Percentiles rank a stretch among this genome's conserved stretches.
Evolutionary conservation across 1,140 invertebrate genomes (phyloP).

Genomic region (Brachystomella parvula): DNA sequence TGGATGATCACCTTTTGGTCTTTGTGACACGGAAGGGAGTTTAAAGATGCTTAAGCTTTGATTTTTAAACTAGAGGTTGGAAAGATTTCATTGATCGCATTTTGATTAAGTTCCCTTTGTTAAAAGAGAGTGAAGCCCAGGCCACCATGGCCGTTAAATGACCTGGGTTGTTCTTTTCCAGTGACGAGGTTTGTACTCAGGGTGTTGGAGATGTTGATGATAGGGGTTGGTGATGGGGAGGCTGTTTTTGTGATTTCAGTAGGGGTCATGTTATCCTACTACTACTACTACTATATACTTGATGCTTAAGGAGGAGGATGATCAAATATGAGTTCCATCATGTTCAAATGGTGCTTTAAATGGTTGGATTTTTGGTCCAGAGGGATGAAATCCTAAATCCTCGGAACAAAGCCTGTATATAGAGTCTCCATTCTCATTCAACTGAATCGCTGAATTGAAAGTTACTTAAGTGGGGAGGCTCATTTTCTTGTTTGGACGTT

Average conservation of each 20-base stretch:
- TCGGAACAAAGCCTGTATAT: too few species aligned
- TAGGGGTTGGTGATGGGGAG: background rate
- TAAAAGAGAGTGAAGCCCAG: background rate
- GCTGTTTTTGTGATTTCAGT: too few species aligned
- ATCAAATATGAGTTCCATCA: background rate
- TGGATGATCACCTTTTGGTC: background rate
- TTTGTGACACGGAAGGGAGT: background rate
- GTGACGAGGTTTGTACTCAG: background rate
- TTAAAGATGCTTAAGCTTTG: background rate
- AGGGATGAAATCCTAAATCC: too few species aligned
- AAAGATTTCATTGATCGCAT: too few species aligned
- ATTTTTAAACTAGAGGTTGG: too few species aligned
- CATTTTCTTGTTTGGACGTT: slow-evolving; percentile 1
- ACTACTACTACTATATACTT: too few species aligned
- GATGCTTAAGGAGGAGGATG: background rate
- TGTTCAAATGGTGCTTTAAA: background rate
- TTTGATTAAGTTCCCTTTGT: background rate
- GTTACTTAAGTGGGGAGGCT: too few species aligned
- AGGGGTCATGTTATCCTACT: too few species aligned
- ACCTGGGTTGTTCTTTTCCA: background rate
- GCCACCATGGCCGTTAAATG: background rate
- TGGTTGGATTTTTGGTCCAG: background rate
- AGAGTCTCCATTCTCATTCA: too few species aligned
- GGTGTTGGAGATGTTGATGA: background rate
- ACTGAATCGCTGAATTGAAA: too few species aligned